A percentile compares a stretch with the other conserved stretches of the same genome.
phyloP scores from a whole-genome alignment of 2,113 vertebrate genomes.

The Ameiurus melas region DNA sequence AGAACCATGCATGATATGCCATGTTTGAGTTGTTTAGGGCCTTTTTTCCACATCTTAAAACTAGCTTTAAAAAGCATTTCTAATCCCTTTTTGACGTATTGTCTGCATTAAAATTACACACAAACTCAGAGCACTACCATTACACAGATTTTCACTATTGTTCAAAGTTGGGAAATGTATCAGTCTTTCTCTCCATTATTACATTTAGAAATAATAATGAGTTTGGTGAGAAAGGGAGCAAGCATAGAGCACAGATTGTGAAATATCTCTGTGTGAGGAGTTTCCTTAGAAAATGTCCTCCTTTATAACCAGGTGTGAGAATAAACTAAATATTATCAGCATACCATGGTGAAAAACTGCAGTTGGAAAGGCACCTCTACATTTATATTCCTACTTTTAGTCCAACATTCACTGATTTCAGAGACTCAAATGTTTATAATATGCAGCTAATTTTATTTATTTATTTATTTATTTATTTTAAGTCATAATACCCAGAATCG shows the following conservation, averaged over 20 bases:
- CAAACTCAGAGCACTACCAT: not conserved
- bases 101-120: not conserved
- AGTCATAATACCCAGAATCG: not conserved
- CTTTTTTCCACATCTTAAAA: not conserved
- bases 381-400: not conserved
- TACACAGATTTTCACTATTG: not conserved
- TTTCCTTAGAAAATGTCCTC: conserved; percentile 37
- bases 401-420: not conserved
- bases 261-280: conserved; percentile 22
- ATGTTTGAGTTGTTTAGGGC: not conserved
- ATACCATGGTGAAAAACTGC: not conserved
- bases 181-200: not conserved
- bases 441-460: not conserved
- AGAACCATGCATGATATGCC: not conserved
- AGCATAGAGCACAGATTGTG: conserved; percentile 4
- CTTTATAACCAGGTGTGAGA: not conserved
- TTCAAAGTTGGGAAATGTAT: not conserved
- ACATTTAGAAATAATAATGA: not conserved
- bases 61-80: not conserved
- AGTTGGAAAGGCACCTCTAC: not conserved
- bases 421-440: not conserved
- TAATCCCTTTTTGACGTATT: not conserved
- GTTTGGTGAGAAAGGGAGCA: not conserved
- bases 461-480: no score
- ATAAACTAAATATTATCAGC: conserved; percentile 17